Evolutionary conservation across 2,888 invertebrate genomes (phyloP).

Genomic region (Eupithecia exiguata): DNA sequence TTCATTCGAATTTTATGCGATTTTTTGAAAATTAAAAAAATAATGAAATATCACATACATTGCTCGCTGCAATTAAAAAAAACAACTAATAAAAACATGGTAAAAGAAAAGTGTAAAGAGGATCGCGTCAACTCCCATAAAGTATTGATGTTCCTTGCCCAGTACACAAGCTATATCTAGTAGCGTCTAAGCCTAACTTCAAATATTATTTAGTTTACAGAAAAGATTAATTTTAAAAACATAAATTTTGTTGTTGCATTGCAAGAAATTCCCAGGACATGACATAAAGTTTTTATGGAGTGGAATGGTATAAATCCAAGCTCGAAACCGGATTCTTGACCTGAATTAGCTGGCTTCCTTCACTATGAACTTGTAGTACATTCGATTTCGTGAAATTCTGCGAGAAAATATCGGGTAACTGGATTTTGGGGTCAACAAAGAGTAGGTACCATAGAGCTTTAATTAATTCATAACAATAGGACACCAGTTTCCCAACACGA

Average conservation of each 20-base stretch:
- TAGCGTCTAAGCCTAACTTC: no score
- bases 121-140: no score
- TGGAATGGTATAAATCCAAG: no score
- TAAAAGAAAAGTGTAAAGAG: no score
- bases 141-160: no score
- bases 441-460: background rate
- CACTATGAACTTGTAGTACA: slow-evolving; percentile 21
- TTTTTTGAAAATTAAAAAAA: background rate
- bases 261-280: background rate
- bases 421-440: background rate
- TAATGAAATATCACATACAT: no score
- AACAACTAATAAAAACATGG: no score
- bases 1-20: background rate
- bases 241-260: background rate
- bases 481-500: no score
- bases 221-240: background rate
- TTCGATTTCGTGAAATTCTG: slow-evolving; percentile 18
- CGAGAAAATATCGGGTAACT: background rate
- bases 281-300: slow-evolving; percentile 1
- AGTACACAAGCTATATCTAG: no score
- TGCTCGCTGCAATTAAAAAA: no score
- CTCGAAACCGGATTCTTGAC: slow-evolving; percentile 49
- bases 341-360: slow-evolving; percentile 57
- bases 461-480: background rate
- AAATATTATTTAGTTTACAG: background rate